These are phyloP conservation scores for Mormyrops boulengeri DNA, from an alignment of 2,797 vertebrate genomes.

Conservation along the genomic window DNA sequence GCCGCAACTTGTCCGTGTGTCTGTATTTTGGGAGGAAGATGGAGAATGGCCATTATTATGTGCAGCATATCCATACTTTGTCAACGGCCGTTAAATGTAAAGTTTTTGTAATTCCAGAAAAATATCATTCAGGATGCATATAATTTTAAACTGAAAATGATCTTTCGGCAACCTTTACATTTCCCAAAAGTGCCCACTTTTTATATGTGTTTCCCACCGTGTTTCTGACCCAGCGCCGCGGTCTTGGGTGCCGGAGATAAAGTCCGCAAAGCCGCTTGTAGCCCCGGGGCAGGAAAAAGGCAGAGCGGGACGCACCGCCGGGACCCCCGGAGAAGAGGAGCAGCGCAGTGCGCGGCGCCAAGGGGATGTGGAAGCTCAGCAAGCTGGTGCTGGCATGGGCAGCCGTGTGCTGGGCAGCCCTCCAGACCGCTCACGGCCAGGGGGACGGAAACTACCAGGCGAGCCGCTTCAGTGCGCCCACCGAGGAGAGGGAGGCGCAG, in stretches of 20 bases:
- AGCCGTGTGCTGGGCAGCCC: conserved; percentile 51
- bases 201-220: background rate
- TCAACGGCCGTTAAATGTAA: background rate
- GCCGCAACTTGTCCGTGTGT: background rate
- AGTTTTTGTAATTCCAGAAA: background rate
- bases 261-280: conserved; percentile 13
- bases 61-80: background rate
- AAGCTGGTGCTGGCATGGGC: conserved; percentile 74
- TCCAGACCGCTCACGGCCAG: conserved; percentile 51
- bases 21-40: background rate
- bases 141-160: background rate
- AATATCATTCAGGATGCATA: background rate
- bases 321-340: background rate
- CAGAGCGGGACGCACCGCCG: conserved; percentile 32
- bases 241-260: background rate
- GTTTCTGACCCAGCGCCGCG: background rate
- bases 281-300: conserved; percentile 26
- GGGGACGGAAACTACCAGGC: conserved; percentile 63
- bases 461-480: conserved; percentile 59
- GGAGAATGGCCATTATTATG: background rate
- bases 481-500: conserved; percentile 68
- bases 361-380: conserved; percentile 67
- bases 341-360: conserved; percentile 41
- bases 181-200: background rate
- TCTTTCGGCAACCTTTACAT: background rate